Base-by-base conservation (phyloP, 1,140 invertebrate genomes). In the Zaprionus davidi region DNA sequence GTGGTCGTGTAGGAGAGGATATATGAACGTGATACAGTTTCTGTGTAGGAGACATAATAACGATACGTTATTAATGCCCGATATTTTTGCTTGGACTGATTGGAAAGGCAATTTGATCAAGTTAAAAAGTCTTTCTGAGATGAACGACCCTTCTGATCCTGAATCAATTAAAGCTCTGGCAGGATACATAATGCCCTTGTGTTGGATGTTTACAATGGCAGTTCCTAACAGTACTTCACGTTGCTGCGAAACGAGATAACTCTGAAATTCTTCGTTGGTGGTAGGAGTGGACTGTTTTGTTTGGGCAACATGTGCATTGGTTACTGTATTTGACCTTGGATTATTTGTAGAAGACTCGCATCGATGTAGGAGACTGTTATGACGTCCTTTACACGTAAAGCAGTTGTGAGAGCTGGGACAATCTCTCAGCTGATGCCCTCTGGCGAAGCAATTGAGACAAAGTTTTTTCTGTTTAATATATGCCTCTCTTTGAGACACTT, bases 101-200 rank as follows among this genome's bases (percentile, higher is more conserved):
- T 36, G 12, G 64, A 26, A 5, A 55, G 15, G 20, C 24, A 28
- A 28, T 36, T 36, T 36, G 34, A 67, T 20, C 9, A 41, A 13
- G 2, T 57, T 22, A 9, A 41, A 57, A 2, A 56, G 7, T 5
- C 38, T 28, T 24, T 57, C 51, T 9, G 51, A 67, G 22, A 67
- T 67, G 7, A 67, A 67, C 1, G 36, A 17, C 9, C 28, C 17
- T 13, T 67, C 62, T 17, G 62, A 64, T 51, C 44, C 62, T 4
- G 62, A 64, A 17, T 64, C 24, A 22, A 28, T 64, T 36, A 67
- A 38, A 17, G 64, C 51, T 3, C 51, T 36, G 7, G 38, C 64
- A 11, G 36, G 13, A 38, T 56, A 57, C 0, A 28, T 44, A 6
- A 34, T 38, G 22, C 34, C 36, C 11, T 24, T 9, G 56, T 64